Conservation (phyloP, 1,140 invertebrate genomes). For the Pogonomyrmex barbatus region DNA sequence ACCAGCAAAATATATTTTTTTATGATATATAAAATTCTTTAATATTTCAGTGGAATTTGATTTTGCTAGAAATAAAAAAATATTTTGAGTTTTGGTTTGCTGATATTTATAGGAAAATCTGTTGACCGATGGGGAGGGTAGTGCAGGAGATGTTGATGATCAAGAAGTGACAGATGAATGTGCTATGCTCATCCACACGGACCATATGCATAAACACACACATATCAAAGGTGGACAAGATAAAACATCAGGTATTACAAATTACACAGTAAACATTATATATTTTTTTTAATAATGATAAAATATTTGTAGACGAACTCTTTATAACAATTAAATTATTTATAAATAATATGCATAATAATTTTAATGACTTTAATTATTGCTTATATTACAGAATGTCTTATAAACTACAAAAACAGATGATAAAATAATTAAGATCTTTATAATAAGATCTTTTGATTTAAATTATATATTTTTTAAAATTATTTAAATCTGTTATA, state of each 20-base stretch:
- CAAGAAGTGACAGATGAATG: constrained; percentile 94
- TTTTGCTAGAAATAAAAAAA: constrained; percentile 15
- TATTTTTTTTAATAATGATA: constrained; percentile 11
- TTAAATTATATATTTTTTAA: neutral
- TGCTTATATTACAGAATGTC: neutral
- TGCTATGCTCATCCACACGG: constrained; percentile 92
- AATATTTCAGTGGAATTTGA: neutral
- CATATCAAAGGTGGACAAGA: constrained; percentile 82
- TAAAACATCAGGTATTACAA: constrained; percentile 80
- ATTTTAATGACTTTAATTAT: neutral
- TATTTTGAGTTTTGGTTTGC: constrained; percentile 32
- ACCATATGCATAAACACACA: constrained; percentile 85
- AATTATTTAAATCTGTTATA: neutral
- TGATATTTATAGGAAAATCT: constrained; percentile 86
- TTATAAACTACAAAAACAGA: neutral
- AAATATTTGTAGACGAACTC: neutral
- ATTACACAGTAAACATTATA: constrained; percentile 49
- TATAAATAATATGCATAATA: neutral
- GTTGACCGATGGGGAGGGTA: constrained; percentile 88
- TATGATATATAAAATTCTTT: constrained; percentile 12
- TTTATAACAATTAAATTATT: constrained; percentile 35
- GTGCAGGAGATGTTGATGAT: constrained; percentile 87
- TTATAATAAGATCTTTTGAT: neutral
- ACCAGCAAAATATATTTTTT: constrained; percentile 19
- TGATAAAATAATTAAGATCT: neutral